Evolutionary conservation across 2,113 vertebrate genomes (phyloP).

Genomic region (Chamaea fasciata): DNA sequence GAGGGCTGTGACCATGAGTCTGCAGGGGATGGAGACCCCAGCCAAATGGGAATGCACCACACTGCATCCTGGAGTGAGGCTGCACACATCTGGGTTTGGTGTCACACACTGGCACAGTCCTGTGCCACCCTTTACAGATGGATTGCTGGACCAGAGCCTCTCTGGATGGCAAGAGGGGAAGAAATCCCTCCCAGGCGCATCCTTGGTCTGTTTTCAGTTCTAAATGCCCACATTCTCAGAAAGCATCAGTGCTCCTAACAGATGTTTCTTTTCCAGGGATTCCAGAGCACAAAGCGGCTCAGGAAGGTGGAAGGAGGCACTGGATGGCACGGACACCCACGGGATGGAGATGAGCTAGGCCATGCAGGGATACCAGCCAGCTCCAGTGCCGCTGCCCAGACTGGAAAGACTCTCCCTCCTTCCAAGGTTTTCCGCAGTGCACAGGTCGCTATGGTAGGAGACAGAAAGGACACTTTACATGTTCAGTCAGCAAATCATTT

Average conservation of each 20-base stretch:
- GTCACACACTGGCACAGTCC: background rate
- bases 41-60: background rate
- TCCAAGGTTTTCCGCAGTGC: background rate
- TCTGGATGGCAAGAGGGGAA: background rate
- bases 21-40: background rate
- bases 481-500: background rate
- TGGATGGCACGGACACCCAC: background rate
- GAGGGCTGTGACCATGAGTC: rapidly evolving
- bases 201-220: background rate
- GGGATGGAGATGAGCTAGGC: background rate
- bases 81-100: background rate
- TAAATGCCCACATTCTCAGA: background rate
- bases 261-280: background rate
- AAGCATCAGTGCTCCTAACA: background rate
- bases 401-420: background rate
- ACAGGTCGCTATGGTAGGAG: background rate
- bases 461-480: background rate
- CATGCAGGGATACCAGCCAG: background rate
- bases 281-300: background rate
- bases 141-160: background rate
- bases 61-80: background rate
- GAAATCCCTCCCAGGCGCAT: background rate
- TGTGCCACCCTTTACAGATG: background rate
- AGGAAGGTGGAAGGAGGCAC: background rate
- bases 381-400: background rate